Evolutionary conservation across 2,888 invertebrate genomes (phyloP).

Genomic region (Pocota personata): DNA sequence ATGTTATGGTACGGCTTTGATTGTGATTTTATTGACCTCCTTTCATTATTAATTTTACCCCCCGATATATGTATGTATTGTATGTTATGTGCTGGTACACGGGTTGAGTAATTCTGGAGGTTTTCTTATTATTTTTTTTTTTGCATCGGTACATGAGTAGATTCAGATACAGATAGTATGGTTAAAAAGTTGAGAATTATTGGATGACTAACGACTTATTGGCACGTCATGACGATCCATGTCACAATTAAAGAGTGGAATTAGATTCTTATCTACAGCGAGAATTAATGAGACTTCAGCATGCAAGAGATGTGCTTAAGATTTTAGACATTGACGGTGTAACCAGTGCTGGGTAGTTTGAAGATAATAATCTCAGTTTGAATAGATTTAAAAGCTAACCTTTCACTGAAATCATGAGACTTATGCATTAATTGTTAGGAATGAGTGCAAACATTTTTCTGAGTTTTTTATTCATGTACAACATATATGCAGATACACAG

Average conservation of each 20-base stretch:
- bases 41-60: slow-evolving; percentile 60
- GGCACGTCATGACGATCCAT: slow-evolving; percentile 55
- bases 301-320: slow-evolving; percentile 39
- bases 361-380: too few relatives aligned
- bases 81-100: neutral
- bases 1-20: slow-evolving; percentile 32
- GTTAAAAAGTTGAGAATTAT: slow-evolving; percentile 45
- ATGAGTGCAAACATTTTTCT: too few relatives aligned
- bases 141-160: neutral
- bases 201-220: slow-evolving; percentile 51
- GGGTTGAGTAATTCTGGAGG: slow-evolving; percentile 15
- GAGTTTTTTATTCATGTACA: too few relatives aligned
- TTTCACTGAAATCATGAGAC: too few relatives aligned
- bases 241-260: slow-evolving; percentile 53
- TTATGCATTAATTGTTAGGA: too few relatives aligned
- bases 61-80: neutral
- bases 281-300: slow-evolving; percentile 27
- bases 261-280: slow-evolving; percentile 39
- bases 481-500: too few relatives aligned
- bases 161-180: slow-evolving; percentile 54
- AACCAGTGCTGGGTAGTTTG: neutral
- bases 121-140: slow-evolving; percentile 16
- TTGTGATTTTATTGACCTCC: slow-evolving; percentile 67
- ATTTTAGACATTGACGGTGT: neutral
- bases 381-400: too few relatives aligned